Base-by-base conservation (phyloP, 2,888 invertebrate genomes). In the Cabera pusaria region DNA sequence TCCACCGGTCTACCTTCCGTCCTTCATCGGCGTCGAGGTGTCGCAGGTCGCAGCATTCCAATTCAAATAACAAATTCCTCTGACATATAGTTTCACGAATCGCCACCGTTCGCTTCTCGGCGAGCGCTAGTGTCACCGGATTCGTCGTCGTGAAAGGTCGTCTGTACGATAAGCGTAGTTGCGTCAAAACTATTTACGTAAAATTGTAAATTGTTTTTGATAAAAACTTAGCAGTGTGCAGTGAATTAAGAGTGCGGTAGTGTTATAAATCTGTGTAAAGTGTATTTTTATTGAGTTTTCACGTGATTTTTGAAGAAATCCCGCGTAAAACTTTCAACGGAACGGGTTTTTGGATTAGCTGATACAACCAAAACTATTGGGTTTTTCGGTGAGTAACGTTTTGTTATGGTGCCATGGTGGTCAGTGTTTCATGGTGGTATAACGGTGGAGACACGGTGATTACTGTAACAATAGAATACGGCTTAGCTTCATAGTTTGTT, bases 301-400 rank as follows among this genome's bases (percentile, higher is more conserved):
- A 55, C 66, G 80, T 68, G 79, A 58, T 85, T 85, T 82, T 77
- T 56, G 46, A 55, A 60, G 65, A 80, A 85, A 85, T 78, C 74
- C 59, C 77, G 66, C 63, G 58, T 68, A 74, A 85, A 77, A 79
- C 72, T 71, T 37, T 37, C 26, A 75, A 74, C 79, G 78, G 78
- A 79, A 78, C 79, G 68, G 56, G 55, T 59, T 69, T 59, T 70
- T 69, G 76, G 79, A 80, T 79, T 79, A 66, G 58, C 63, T 64
- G 64, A 63, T 75, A 73, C 29, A 38, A 35, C 28, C 34, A 40
- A 34, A 49, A 37, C 41, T 73, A 73, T 73, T 72, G 61, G 67
- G 63, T 72, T 69, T 73, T 55, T 74, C 64, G 72, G 79, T 80
- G 66, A 79, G 79, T 76, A 62, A 54, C 60, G 53, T 75, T 77